Conservation (phyloP, 2,797 vertebrate genomes). For the Silurus aristotelis region DNA sequence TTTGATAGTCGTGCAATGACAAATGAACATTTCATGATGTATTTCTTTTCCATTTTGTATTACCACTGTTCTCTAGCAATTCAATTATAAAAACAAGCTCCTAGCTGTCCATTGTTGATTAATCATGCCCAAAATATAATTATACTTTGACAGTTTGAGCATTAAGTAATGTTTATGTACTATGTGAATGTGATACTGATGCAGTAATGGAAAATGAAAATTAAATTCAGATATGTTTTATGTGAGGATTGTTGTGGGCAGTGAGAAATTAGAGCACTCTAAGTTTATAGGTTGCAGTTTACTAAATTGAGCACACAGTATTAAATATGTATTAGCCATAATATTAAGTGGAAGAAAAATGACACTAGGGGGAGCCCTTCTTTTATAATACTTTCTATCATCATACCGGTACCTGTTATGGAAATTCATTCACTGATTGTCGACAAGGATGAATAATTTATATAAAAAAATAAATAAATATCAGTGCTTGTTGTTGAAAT, state of each 20-base stretch:
- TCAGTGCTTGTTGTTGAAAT: constrained; percentile 54
- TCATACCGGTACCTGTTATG: background rate
- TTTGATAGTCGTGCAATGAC: background rate
- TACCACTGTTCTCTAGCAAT: background rate
- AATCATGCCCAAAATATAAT: background rate
- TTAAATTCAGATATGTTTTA: background rate
- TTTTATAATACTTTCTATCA: constrained; percentile 63
- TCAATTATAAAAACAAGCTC: background rate
- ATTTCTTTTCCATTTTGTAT: background rate
- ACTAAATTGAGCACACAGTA: background rate
- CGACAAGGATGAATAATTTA: constrained; percentile 68
- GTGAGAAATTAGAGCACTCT: background rate
- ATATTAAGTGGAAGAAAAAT: background rate
- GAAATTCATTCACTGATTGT: constrained; percentile 9
- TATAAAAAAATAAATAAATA: constrained; percentile 47
- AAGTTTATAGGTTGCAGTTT: constrained; percentile 26
- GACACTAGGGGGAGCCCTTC: constrained; percentile 76
- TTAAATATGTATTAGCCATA: constrained; percentile 10
- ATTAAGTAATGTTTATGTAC: background rate
- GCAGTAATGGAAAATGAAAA: background rate
- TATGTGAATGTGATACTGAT: background rate
- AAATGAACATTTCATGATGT: background rate
- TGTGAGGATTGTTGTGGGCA: background rate
- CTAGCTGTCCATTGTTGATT: background rate
- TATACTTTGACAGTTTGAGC: background rate